Base-by-base conservation (phyloP, 2,888 invertebrate species). In the Cacoxenus indagator region DNA sequence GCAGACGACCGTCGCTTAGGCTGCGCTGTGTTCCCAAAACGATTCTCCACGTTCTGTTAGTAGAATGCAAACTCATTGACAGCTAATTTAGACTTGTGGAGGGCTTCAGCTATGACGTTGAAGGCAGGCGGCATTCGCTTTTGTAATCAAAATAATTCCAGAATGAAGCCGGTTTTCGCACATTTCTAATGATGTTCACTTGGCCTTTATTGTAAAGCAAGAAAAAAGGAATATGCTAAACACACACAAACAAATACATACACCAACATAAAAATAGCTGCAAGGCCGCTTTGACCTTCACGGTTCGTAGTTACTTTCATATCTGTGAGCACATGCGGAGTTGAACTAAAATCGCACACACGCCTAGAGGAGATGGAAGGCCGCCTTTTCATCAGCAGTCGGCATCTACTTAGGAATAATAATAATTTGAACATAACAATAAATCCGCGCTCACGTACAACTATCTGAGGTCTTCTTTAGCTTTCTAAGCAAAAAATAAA, bases 51-150 rank as follows among this genome's bases (percentile, higher is more conserved):
- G 24, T 61, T 61, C 43, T 31, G 43, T 61, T 61, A 61, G 17
- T 43, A 61, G 61, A 61, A 61, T 61, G 61, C 61, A 61, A 61
- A 61, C 61, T 61, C 61, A 61, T 61, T 61, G 61, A 61, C 61
- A 61, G 48, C 48, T 48, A 48, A 48, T 48, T 48, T 46, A 65
- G 65, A 37, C 43, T 54, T 19, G 26, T 57, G 11, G 64, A 43
- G 62, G 68, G 46, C 68, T 64, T 66, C 45, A 31, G 67, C 65
- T 68, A 66, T 68, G 48, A 17, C n/a, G n/a, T n/a, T n/a, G n/a
- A n/a, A n/a, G n/a, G n/a, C n/a, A n/a, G n/a, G n/a, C 48, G 48
- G 48, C 48, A 17, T 48, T 48, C 19, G 22, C 48, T 48, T 48
- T 48, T 48, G 17, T 19, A 48, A 6, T 31, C 31, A 31, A 31